Base-by-base conservation (phyloP, 2,797 vertebrate genomes). In the Eptatretus atami region DNA sequence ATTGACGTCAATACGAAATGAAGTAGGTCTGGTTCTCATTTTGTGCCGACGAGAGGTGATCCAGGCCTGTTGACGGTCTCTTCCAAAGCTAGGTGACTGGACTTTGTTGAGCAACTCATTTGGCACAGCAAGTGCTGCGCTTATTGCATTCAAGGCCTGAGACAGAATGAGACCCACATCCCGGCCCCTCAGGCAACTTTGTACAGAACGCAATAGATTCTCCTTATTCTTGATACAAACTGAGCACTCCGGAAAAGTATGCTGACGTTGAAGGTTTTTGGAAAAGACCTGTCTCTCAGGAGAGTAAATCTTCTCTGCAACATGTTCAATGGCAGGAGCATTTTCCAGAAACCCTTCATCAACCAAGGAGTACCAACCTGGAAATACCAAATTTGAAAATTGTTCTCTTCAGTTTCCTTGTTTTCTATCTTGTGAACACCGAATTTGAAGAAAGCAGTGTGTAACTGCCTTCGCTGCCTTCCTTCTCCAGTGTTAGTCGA, bases 311-410 rank as follows among this genome's bases (percentile, higher is more conserved):
- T 83, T 82, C 68, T 82, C 80, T 66, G 82, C 77, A 65, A 76
- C 78, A 19, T 80, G 76, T 1, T 84, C 79, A 24, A 83, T 78
- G 2, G 82, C 79, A 67, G 78, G 76, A 2, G 81, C 78, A 13
- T 93, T 93, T 67, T 87, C 83, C 57, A 88, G 85, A 67, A 99
- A 74, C 69, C 96, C 90, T 2, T 85, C 85, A 69, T 99, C 92
- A 64, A 95, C 92, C n/a, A n/a, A 2, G 96, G 90, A 72, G 86
- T 83, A 68, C 88, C 90, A n/a, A 75, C 96, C 90, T 1, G 95
- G 96, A 52, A 90, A 90, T 1, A 90, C n/a, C 95, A 74, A 99
- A 99, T 74, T 99, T 99, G 2, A n/a, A 88, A 98, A 70, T 96
- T 86, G 74, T 96, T 98, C 69, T 95, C 90, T 68, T 98, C 92